Evolutionary conservation across 1,140 invertebrate genomes (phyloP).

Genomic region (Anastrepha obliqua): DNA sequence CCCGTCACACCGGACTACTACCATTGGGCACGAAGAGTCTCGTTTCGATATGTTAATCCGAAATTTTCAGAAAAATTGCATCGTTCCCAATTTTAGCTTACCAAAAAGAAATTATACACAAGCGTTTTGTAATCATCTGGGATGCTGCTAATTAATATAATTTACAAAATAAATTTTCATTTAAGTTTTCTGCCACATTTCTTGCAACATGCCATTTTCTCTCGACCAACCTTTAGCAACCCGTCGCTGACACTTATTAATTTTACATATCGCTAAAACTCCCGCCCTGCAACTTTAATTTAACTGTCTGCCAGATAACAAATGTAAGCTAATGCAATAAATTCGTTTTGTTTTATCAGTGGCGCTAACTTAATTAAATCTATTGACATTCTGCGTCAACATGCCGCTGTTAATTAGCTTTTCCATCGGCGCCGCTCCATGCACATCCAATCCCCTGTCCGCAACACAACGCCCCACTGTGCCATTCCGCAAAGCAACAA

Average conservation of each 20-base stretch:
- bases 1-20: no score
- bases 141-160: background rate
- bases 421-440: background rate
- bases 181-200: no score
- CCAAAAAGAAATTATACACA: no score
- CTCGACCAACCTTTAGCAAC: no score
- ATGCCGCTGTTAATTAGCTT: conserved; percentile 18
- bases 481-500: background rate
- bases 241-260: background rate
- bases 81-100: no score
- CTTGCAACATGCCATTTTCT: no score
- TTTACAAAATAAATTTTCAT: background rate
- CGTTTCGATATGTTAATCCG: no score
- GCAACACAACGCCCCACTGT: background rate
- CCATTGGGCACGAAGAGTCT: no score
- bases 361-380: conserved; percentile 30
- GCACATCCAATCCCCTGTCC: no score
- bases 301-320: background rate
- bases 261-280: background rate
- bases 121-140: no score
- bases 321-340: background rate
- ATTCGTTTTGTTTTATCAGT: background rate
- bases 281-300: background rate
- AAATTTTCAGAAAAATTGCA: no score
- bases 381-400: conserved; percentile 41